Conservation (phyloP, 2,888 invertebrate species). For the Hypomecis punctinalis region DNA sequence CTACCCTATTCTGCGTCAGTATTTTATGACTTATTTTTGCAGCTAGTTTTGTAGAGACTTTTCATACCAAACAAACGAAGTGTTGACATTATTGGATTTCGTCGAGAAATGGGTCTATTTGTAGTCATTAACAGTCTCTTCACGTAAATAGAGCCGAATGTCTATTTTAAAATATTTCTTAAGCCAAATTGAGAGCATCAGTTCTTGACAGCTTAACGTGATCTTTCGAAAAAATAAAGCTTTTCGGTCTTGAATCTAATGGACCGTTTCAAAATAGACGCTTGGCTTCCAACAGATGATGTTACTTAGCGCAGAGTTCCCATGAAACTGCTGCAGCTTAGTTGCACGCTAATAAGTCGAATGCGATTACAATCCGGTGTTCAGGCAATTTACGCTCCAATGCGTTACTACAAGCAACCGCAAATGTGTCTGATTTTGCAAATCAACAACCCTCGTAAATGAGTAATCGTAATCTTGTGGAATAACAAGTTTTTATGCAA, state of each 20-base stretch:
- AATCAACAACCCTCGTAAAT: slow-evolving; percentile 41
- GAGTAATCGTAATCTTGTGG: slow-evolving; percentile 37
- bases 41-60: slow-evolving; percentile 2
- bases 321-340: slow-evolving; percentile 63
- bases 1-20: neutral
- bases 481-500: slow-evolving; percentile 41
- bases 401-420: slow-evolving; percentile 67
- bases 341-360: slow-evolving; percentile 72
- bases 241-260: slow-evolving; percentile 44
- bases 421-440: slow-evolving; percentile 68
- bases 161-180: slow-evolving; percentile 55
- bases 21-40: neutral
- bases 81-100: slow-evolving; percentile 47
- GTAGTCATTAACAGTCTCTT: slow-evolving; percentile 39
- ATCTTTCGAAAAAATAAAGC: slow-evolving; percentile 44
- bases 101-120: slow-evolving; percentile 51
- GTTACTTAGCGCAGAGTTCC: slow-evolving; percentile 64
- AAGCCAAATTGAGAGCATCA: slow-evolving; percentile 58
- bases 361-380: slow-evolving; percentile 66
- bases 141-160: neutral
- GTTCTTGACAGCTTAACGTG: slow-evolving; percentile 55
- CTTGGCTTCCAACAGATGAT: slow-evolving; percentile 55
- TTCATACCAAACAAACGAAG: slow-evolving; percentile 33
- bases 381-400: slow-evolving; percentile 74
- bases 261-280: slow-evolving; percentile 50